Evolutionary conservation across 1,140 invertebrate species (phyloP), one percentile per base, ranked within the genome.

Genomic region (Maconellicoccus hirsutus): DNA sequence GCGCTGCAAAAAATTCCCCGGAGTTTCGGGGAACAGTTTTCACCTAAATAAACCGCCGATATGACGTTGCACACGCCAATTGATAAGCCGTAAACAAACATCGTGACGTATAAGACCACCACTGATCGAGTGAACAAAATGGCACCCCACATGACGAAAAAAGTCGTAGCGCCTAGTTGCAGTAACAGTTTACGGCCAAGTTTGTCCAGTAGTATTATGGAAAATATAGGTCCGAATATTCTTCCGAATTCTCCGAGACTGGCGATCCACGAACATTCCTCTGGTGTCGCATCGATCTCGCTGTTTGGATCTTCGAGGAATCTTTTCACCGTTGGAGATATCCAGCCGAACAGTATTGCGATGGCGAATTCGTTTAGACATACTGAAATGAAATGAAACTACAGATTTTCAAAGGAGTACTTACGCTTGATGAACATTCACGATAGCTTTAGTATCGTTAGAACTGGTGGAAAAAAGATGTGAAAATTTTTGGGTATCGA

Each of bases 11-110:
- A 69, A 14, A 74, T 72, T 1, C 75, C 75, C 27, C 75, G 59
- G 1, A 70, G 79, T 12, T 70, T 39, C 8, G 72, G 19, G 1
- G 71, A 52, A 23, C 72, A 86, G 38, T 93, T 91, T 81, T 94
- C 92, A 29, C 89, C 91, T 71, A 91, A 85, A 78, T 94, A 94
- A 83, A 93, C 87, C 0, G 91, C 90, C 1, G 87, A 82, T 14
- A 86, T 84, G 0, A 90, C 88, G 78, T 90, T 91, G 0, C 87
- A 81, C 74, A 89, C 84, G 0, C 90, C 89, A 6, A 89, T 82
- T 1, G 84, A 85, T 10, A 92, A 76, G 19, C 92, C 92, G 61
- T 6, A 66, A 23, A 66, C 19, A 4, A 66, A 25, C 1, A 10
- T 4, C 19, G 25, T 19, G 2, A 66, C 22, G 22, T 16, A 66